Conservation (phyloP, 2,797 vertebrate genomes). For the Enteromius treurensis region DNA sequence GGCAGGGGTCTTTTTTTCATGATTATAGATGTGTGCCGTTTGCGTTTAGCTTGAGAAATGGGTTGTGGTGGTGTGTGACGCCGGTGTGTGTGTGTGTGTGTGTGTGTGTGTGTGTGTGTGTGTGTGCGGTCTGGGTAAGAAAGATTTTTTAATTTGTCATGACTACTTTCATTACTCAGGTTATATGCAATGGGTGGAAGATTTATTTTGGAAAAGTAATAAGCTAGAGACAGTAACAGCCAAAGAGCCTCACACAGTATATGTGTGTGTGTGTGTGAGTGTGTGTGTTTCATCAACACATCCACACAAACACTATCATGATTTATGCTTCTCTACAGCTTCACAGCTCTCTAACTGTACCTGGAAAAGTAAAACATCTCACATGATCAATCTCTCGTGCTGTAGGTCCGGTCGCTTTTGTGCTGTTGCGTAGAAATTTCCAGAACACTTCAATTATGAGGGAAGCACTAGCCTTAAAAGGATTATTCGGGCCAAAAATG, state of each 20-base stretch:
- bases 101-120: slow-evolving; percentile 40
- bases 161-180: slow-evolving; percentile 76
- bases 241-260: slow-evolving; percentile 30
- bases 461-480: slow-evolving; percentile 2
- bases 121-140: slow-evolving; percentile 30
- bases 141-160: slow-evolving; percentile 59
- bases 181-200: slow-evolving; percentile 73
- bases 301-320: not conserved
- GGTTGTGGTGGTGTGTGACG: slow-evolving; percentile 35
- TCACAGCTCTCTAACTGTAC: slow-evolving; percentile 25
- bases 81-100: slow-evolving; percentile 38
- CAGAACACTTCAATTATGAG: slow-evolving; percentile 5
- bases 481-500: not conserved
- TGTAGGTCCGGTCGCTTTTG: slow-evolving; percentile 36
- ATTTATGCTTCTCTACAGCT: slow-evolving; percentile 17
- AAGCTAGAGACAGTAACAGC: slow-evolving; percentile 47
- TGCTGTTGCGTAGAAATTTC: slow-evolving; percentile 24
- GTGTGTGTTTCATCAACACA: slow-evolving; percentile 22
- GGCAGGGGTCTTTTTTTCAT: slow-evolving; percentile 65
- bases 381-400: slow-evolving; percentile 33
- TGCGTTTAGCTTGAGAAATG: slow-evolving; percentile 53
- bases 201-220: slow-evolving; percentile 74
- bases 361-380: slow-evolving; percentile 35
- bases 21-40: slow-evolving; percentile 63
- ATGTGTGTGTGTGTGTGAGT: slow-evolving; percentile 20